Evolutionary conservation across 2,888 invertebrate species (phyloP), one percentile per base, ranked within the genome.

Genomic region (Tachina lurida): DNA sequence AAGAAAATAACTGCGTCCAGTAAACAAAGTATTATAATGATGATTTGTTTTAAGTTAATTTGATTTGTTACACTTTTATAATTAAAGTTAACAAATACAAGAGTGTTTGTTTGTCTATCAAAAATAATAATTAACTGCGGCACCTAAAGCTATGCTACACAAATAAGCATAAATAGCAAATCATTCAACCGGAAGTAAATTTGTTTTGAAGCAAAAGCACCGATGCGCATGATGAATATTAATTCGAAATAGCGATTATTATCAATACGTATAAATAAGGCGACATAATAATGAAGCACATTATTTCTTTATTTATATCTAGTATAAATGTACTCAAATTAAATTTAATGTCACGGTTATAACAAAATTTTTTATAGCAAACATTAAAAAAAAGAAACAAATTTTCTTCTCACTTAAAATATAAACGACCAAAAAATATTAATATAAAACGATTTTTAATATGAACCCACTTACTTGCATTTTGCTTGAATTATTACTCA

Each of bases 31-130:
- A 62, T 31, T 31, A 31, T 75, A 56, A 81, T 75, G 39, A 75
- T 70, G 81, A 54, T 68, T 31, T 31, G 62, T 62, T 70, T 56
- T 13, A 45, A 68, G 54, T 75, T 63, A 70, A 75, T 81, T 68
- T 70, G 54, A 68, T 81, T 31, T 75, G 74, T 60, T 49, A 45
- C 67, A 81, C 43, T 81, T n/a, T 74, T 60, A 45, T 70, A 81
- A 81, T 81, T 62, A 19, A 62, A 74, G 12, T 45, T 22, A 54
- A 39, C 60, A 68, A 81, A 68, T 19, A 31, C 22, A 45, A 41
- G 56, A n/a, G 9, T 82, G 56, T 70, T 70, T 82, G 56, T 52
- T 67, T 67, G 39, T 71, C 74, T 67, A 45, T 71, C 63, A 19
- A 62, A 62, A 7, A 31, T 31, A 7, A 54, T 54, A 70, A 54